Conservation (phyloP, 2,113 vertebrate genomes). For the Saccopteryx bilineata region DNA sequence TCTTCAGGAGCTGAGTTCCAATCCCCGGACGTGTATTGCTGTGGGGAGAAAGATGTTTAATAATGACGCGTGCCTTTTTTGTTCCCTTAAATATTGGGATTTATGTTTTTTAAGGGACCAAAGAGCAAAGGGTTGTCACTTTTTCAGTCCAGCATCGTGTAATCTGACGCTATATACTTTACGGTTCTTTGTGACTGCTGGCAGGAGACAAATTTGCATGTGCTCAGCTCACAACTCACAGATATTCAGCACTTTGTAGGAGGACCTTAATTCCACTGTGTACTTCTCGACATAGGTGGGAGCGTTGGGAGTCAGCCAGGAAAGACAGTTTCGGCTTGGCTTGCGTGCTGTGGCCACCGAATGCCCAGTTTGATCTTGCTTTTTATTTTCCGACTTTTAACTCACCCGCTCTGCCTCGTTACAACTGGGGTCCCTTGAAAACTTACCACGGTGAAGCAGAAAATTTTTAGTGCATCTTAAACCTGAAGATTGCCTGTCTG, state of each 20-base stretch:
- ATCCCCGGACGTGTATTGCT: background rate
- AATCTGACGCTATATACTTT: background rate
- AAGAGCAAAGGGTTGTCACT: background rate
- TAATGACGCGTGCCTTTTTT: background rate
- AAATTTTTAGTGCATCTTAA: slow-evolving; percentile 71
- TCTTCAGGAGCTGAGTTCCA: background rate
- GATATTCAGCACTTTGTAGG: background rate
- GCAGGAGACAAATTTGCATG: background rate
- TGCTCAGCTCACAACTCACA: background rate
- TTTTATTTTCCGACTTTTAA: background rate
- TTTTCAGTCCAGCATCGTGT: background rate
- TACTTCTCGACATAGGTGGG: background rate
- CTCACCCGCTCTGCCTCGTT: background rate
- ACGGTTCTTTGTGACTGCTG: slow-evolving; percentile 28
- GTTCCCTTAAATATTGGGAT: background rate
- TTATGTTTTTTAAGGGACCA: background rate
- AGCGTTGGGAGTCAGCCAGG: background rate
- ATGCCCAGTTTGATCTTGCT: background rate
- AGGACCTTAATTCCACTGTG: background rate
- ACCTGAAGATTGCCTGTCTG: slow-evolving; percentile 41
- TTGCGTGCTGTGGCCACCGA: background rate
- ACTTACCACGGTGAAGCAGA: slow-evolving; percentile 2
- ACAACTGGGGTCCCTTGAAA: slow-evolving; percentile 27
- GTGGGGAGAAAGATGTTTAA: background rate
- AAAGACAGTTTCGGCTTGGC: background rate